These are phyloP conservation scores for Phallusia fumigata DNA, from an alignment of 23 tunicate genomes.

Conservation along the genomic window DNA sequence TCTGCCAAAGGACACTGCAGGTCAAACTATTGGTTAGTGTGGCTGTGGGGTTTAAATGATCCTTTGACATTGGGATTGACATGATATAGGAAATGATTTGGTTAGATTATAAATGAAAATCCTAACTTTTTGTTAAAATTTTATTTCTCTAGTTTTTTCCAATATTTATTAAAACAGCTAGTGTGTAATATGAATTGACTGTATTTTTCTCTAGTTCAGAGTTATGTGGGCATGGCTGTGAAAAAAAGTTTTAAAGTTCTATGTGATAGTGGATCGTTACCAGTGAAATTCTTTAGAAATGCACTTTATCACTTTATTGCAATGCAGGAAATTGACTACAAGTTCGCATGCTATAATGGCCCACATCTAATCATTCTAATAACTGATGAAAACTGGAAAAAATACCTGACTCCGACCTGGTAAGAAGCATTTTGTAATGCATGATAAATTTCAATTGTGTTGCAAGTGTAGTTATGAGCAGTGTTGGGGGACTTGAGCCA, in stretches of 20 bases:
- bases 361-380: neutral
- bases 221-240: constrained; percentile 9
- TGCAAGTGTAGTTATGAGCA: too few relatives aligned
- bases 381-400: constrained; percentile 24
- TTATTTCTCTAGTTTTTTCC: too few relatives aligned
- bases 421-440: neutral
- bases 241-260: neutral
- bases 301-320: constrained; percentile 10
- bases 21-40: too few relatives aligned
- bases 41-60: too few relatives aligned
- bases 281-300: constrained; percentile 4
- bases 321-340: constrained; percentile 1
- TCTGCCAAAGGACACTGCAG: too few relatives aligned
- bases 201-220: neutral
- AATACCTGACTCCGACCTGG: constrained; percentile 17
- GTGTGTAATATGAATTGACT: neutral
- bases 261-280: neutral
- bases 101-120: too few relatives aligned
- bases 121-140: too few relatives aligned
- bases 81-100: too few relatives aligned
- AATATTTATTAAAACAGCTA: neutral
- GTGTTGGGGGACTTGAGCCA: too few relatives aligned
- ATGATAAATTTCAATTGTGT: too few relatives aligned
- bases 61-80: too few relatives aligned
- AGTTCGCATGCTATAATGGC: neutral